Evolutionary conservation across 1,140 invertebrate genomes (phyloP).

Genomic region (Scaptomyza graminum): DNA sequence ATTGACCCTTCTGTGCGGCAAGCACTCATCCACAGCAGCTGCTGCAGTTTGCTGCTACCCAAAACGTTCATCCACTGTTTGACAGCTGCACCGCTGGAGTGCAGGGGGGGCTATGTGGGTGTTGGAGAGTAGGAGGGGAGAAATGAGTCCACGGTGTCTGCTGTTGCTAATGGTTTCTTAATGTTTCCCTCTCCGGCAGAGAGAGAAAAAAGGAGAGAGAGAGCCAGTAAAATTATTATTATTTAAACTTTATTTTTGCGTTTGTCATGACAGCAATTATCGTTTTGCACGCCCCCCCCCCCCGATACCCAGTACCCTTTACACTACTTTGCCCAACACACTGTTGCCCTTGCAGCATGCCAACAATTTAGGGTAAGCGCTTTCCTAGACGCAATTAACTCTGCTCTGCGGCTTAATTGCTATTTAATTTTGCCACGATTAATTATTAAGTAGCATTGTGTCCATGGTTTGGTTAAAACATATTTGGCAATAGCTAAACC

Average conservation of each 20-base stretch:
- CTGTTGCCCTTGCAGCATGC: slow-evolving; percentile 38
- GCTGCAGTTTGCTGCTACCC: slow-evolving; percentile 44
- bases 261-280: slow-evolving; percentile 79
- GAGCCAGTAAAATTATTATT: slow-evolving; percentile 73
- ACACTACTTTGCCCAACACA: slow-evolving; percentile 25
- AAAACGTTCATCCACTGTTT: slow-evolving; percentile 36
- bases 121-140: not conserved
- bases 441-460: slow-evolving; percentile 18
- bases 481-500: slow-evolving; percentile 4
- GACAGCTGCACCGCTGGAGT: slow-evolving; percentile 43
- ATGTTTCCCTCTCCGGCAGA: slow-evolving; percentile 47
- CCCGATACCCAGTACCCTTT: not conserved
- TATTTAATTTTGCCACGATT: slow-evolving; percentile 55
- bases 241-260: slow-evolving; percentile 78
- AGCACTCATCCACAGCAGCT: slow-evolving; percentile 34
- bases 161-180: slow-evolving; percentile 79
- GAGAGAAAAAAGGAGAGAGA: not conserved
- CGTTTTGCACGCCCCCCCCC: slow-evolving; percentile 50
- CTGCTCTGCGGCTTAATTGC: slow-evolving; percentile 50
- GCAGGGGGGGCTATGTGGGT: not conserved
- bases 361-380: slow-evolving; percentile 49
- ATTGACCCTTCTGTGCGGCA: slow-evolving; percentile 63
- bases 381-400: slow-evolving; percentile 56
- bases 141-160: slow-evolving; percentile 9
- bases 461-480: slow-evolving; percentile 1